Conservation (phyloP, 2,797 vertebrate genomes). For the Lindbergichthys nudifrons region DNA sequence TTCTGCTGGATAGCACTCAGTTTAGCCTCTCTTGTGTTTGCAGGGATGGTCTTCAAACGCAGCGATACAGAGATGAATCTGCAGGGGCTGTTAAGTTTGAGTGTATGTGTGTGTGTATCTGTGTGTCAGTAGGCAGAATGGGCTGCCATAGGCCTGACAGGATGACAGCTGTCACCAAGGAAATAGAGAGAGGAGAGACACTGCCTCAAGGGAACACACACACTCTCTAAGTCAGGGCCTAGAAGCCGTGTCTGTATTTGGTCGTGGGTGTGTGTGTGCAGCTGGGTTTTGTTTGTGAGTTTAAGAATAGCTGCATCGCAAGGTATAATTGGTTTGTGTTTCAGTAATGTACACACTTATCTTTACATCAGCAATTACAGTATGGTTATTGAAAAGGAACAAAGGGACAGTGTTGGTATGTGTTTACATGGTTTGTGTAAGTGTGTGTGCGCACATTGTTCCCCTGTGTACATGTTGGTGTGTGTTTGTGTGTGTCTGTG, state of each 20-base stretch:
- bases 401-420: conserved; percentile 52
- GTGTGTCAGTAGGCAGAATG: conserved; percentile 70
- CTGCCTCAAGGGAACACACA: conserved; percentile 74
- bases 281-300: conserved; percentile 38
- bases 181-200: conserved; percentile 72
- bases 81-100: conserved; percentile 40
- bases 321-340: conserved; percentile 74
- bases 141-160: conserved; percentile 77
- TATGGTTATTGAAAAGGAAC: conserved; percentile 57
- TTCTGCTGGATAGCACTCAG: conserved; percentile 38
- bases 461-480: conserved; percentile 3
- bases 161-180: conserved; percentile 83
- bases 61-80: conserved; percentile 29
- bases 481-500: no score
- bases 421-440: conserved; percentile 54
- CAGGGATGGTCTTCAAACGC: conserved; percentile 12
- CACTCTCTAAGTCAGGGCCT: conserved; percentile 47
- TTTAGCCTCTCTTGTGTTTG: not conserved
- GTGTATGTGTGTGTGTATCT: conserved; percentile 27
- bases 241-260: conserved; percentile 14
- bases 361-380: conserved; percentile 74
- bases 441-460: conserved; percentile 8
- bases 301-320: conserved; percentile 23
- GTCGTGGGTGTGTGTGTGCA: conserved; percentile 8
- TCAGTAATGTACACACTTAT: conserved; percentile 69